Evolutionary conservation across 92 coral and sea anemone genomes (phyloP).

Genomic region (Metridium senile): DNA sequence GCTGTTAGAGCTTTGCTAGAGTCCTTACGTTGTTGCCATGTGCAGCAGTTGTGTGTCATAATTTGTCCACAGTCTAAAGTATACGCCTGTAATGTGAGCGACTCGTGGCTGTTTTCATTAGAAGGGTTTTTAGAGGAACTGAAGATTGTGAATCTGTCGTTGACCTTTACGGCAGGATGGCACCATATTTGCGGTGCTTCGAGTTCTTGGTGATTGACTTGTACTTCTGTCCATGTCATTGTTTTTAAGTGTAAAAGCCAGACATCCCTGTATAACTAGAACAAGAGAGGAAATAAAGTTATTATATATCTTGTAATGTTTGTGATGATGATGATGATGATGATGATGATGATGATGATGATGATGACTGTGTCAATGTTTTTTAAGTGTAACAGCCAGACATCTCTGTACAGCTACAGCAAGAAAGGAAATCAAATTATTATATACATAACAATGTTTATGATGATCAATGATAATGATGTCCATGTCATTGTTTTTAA

Average conservation of each 20-base stretch:
- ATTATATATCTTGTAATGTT: not conserved
- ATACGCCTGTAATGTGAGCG: slow-evolving; percentile 62
- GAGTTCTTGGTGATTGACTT: slow-evolving; percentile 57
- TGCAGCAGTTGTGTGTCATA: slow-evolving; percentile 45
- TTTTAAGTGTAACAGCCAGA: slow-evolving; percentile 82
- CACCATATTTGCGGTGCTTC: slow-evolving; percentile 99
- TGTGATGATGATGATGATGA: not conserved
- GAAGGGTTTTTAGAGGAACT: slow-evolving; percentile 65
- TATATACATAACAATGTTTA: not conserved
- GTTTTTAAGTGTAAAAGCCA: slow-evolving; percentile 82
- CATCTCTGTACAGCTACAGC: slow-evolving; percentile 79
- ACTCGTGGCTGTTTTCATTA: not conserved
- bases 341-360: not conserved
- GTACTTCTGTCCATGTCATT: slow-evolving; percentile 92
- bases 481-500: no score
- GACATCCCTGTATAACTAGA: slow-evolving; percentile 86
- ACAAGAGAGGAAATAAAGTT: not conserved
- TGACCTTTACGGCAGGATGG: slow-evolving; percentile 80
- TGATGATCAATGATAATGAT: slow-evolving; percentile 5
- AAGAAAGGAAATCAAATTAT: no score
- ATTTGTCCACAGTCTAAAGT: slow-evolving; percentile 78
- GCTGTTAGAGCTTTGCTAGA: slow-evolving; percentile 47
- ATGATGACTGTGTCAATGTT: slow-evolving; percentile 71
- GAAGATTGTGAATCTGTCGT: slow-evolving; percentile 70
- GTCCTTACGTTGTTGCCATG: slow-evolving; percentile 64